Conservation (phyloP, 2,888 invertebrate species). For the Drosophila mettleri region DNA sequence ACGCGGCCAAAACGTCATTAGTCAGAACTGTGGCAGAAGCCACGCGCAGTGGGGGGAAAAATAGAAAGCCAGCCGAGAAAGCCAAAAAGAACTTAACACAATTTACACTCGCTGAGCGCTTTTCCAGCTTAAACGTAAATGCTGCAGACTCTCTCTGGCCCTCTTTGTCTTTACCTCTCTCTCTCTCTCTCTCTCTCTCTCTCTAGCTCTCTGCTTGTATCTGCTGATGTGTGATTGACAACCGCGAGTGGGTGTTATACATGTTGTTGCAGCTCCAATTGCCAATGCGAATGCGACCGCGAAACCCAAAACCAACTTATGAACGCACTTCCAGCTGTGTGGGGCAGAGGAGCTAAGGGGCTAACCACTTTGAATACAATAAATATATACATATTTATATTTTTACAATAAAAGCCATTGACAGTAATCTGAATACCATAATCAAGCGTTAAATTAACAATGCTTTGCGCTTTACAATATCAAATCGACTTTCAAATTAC, state of each 20-base stretch:
- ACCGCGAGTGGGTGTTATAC: slow-evolving; percentile 73
- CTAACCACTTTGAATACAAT: slow-evolving; percentile 10
- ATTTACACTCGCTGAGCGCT: slow-evolving; percentile 76
- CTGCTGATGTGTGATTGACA: slow-evolving; percentile 50
- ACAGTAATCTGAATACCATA: slow-evolving; percentile 19
- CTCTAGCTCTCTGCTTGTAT: slow-evolving; percentile 15
- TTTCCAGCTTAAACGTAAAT: slow-evolving; percentile 73
- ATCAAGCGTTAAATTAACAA: slow-evolving; percentile 35
- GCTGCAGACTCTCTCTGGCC: slow-evolving; percentile 43
- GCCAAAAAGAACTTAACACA: slow-evolving; percentile 79
- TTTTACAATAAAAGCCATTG: slow-evolving; percentile 31
- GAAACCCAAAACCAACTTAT: slow-evolving; percentile 59
- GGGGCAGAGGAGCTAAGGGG: background rate
- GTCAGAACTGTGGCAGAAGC: slow-evolving; percentile 54
- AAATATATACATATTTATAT: too few relatives aligned
- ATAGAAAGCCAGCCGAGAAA: slow-evolving; percentile 76
- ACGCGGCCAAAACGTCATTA: slow-evolving; percentile 64
- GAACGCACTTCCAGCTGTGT: slow-evolving; percentile 50
- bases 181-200: slow-evolving; percentile 2
- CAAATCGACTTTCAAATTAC: slow-evolving; percentile 20
- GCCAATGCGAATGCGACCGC: slow-evolving; percentile 62
- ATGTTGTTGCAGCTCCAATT: slow-evolving; percentile 68
- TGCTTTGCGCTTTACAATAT: slow-evolving; percentile 9
- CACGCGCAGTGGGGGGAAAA: slow-evolving; percentile 26
- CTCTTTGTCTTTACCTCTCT: slow-evolving; percentile 5